phyloP scores from a whole-genome alignment of 2,797 vertebrate genomes.

The Setipinna tenuifilis region DNA sequence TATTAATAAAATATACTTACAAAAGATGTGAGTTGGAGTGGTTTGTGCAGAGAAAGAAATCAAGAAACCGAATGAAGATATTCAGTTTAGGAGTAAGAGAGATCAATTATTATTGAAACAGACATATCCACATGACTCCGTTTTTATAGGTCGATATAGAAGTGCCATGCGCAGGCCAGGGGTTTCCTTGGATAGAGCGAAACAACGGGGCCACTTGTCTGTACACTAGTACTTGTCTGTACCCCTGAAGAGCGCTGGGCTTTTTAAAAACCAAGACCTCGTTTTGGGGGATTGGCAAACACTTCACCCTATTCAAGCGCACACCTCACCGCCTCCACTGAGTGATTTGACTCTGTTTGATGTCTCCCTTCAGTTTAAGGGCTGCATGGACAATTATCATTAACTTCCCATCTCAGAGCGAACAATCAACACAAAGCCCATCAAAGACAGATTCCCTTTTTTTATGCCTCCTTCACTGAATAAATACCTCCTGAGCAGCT shows the following conservation, averaged over 20 bases:
- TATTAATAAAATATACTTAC: background rate
- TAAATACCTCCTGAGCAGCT: conserved; percentile 24
- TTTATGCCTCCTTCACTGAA: background rate
- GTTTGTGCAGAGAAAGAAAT: background rate
- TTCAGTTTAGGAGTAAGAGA: background rate
- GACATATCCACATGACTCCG: background rate
- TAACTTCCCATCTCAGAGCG: conserved; percentile 51
- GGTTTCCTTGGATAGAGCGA: background rate
- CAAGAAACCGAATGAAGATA: background rate
- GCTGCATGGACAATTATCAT: conserved; percentile 58
- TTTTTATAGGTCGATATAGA: background rate
- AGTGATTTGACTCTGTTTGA: conserved; percentile 42
- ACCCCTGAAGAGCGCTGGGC: conserved; percentile 11
- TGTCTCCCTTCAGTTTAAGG: conserved; percentile 55
- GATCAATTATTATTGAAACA: conserved; percentile 6
- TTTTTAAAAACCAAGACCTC: background rate
- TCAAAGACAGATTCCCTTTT: conserved; percentile 32
- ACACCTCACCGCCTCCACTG: background rate
- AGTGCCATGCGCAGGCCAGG: background rate
- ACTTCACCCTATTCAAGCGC: conserved; percentile 8
- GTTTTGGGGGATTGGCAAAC: conserved; percentile 10
- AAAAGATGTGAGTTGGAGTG: background rate
- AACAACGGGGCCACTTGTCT: background rate
- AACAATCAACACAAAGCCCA: conserved; percentile 46
- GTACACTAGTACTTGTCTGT: background rate